A percentile compares a stretch with the other conserved stretches of the same genome.
These are phyloP conservation scores for Zele albiditarsus DNA, from an alignment of 2,888 invertebrate species.

Conservation along the genomic window DNA sequence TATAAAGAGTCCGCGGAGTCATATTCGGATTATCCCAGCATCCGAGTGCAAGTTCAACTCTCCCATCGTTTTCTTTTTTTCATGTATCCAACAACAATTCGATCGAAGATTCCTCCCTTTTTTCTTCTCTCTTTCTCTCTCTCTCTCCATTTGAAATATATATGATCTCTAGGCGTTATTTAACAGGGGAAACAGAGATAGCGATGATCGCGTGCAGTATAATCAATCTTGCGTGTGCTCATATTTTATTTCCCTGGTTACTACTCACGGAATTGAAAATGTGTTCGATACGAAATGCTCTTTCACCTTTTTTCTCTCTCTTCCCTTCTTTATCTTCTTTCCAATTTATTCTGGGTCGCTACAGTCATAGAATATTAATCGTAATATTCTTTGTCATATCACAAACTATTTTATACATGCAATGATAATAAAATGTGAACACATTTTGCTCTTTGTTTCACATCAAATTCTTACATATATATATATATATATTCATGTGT, in stretches of 20 bases:
- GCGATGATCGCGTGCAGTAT: constrained; percentile 27
- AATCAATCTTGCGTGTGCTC: constrained; percentile 31
- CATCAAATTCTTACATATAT: background rate
- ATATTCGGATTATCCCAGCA: constrained; percentile 21
- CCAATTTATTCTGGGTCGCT: background rate
- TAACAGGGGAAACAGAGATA: constrained; percentile 1
- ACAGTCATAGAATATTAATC: background rate
- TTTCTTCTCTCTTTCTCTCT: background rate
- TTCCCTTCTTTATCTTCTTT: background rate
- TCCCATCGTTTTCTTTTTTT: background rate
- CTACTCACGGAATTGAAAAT: constrained; percentile 34
- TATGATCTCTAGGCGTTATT: constrained; percentile 15
- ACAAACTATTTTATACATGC: background rate
- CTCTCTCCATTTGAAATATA: constrained; percentile 6
- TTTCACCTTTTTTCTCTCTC: background rate
- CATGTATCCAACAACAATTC: constrained; percentile 6
- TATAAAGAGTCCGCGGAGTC: background rate
- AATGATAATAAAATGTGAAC: background rate
- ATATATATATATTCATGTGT: background rate
- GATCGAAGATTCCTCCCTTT: constrained; percentile 4
- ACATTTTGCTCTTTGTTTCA: background rate
- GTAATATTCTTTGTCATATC: background rate
- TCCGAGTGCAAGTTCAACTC: constrained; percentile 7
- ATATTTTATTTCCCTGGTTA: constrained; percentile 35
- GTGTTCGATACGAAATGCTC: constrained; percentile 8